phyloP scores from a whole-genome alignment of 2,888 invertebrate genomes.

The Cotesia congregata region DNA sequence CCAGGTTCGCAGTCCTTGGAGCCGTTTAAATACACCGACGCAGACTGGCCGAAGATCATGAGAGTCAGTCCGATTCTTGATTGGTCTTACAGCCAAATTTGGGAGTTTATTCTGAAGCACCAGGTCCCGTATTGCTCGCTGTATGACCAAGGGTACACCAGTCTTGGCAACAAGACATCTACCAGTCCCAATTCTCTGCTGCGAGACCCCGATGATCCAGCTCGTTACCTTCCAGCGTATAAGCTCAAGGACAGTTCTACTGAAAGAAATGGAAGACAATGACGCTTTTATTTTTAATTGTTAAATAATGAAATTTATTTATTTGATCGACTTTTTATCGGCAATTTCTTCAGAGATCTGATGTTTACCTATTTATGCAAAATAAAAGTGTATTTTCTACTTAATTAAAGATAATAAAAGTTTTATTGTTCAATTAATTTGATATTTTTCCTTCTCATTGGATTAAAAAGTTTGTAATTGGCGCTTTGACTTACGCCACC shows the following conservation, averaged over 20 bases:
- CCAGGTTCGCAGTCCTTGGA: constrained; percentile 81
- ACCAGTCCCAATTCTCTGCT: constrained; percentile 64
- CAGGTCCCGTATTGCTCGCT: constrained; percentile 91
- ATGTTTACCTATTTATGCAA: constrained; percentile 33
- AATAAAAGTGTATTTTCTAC: constrained; percentile 4
- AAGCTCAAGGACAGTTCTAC: constrained; percentile 59
- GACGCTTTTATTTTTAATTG: constrained; percentile 37
- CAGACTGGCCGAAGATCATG: constrained; percentile 91
- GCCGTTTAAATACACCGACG: constrained; percentile 86
- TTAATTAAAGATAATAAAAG: background rate
- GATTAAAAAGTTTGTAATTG: background rate
- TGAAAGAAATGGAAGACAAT: constrained; percentile 63
- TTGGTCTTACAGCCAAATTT: constrained; percentile 93
- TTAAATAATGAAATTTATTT: constrained; percentile 21
- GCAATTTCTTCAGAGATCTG: constrained; percentile 30
- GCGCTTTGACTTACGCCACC: background rate
- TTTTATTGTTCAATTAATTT: background rate
- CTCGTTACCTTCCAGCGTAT: constrained; percentile 62
- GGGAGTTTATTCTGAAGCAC: constrained; percentile 86
- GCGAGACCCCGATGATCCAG: constrained; percentile 57
- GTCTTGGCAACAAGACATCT: constrained; percentile 59
- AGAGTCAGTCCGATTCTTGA: constrained; percentile 91
- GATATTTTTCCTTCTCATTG: background rate
- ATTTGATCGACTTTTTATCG: background rate
- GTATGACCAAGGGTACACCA: constrained; percentile 86